Evolutionary conservation across 1,140 invertebrate genomes (phyloP), one percentile per base, ranked within the genome.

Genomic region (Zelostemma sp.): DNA sequence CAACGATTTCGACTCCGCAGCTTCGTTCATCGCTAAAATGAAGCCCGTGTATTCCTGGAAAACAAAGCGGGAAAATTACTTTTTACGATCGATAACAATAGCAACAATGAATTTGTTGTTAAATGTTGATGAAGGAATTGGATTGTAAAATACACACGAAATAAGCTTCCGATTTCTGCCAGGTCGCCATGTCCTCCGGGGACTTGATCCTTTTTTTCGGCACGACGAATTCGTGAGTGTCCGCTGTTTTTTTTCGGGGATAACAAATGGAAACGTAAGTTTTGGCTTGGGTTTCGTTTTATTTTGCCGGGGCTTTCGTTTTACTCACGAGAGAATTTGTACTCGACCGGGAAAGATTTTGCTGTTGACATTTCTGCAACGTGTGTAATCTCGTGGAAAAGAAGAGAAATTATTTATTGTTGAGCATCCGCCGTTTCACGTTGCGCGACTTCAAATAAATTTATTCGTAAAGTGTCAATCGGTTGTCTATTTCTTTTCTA

Each of bases 101-200:
- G n/a, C n/a, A n/a, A n/a, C n/a, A n/a, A n/a, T n/a, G n/a, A n/a
- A n/a, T n/a, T n/a, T n/a, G n/a, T n/a, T n/a, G n/a, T n/a, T n/a
- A n/a, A n/a, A n/a, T n/a, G n/a, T n/a, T n/a, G n/a, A n/a, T n/a
- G n/a, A n/a, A n/a, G n/a, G n/a, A n/a, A n/a, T n/a, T n/a, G n/a
- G n/a, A n/a, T n/a, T n/a, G n/a, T n/a, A n/a, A n/a, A 33, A 9
- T 60, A 68, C 79, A 83, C 86, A 91, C 92, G 82, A 89, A 88
- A 80, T 95, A 95, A 17, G 94, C 94, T 80, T 93, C 91, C 1
- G 94, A 95, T 74, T 91, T 91, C 75, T 94, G 89, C 94, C 94
- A 97, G 55, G 89, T 85, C 28, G 84, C 80, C 89, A 97, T 91
- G 77, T 96, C 93, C 17, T 84, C 85, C 6, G 90, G 86, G 31